Base-by-base conservation (phyloP, 1,140 invertebrate species). In the Macrobrachium rosenbergii region DNA sequence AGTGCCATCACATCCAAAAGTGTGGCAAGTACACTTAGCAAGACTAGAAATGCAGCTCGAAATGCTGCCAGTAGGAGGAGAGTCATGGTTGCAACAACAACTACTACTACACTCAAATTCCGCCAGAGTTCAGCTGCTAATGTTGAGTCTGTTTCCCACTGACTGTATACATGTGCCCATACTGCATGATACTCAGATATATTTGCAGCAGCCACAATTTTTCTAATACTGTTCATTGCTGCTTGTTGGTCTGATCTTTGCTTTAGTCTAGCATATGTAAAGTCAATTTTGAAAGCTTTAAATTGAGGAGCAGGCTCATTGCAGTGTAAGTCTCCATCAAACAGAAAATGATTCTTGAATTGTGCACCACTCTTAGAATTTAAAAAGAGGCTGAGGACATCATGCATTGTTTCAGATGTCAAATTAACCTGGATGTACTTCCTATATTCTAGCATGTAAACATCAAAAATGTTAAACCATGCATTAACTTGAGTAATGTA, bases 71-170 rank as follows among this genome's bases (percentile, higher is more conserved):
- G 96, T n/a, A 98, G 92, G 2, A 97, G 90, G 0, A 95, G 91
- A 16, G 96, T 96, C 69, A 96, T 96, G 17, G 94, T 90, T 93
- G 97, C 96, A 5, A 98, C 96, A 91, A 96, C 96, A 11, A 95
- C 89, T 73, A 97, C 92, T 0, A 96, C 96, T 77, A 97, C 91
- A 45, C 94, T 93, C 72, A 97, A 92, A 92, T 97, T 98, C 83
- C 96, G 93, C 79, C 95, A 94, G 5, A 97, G 94, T 92, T 96
- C 95, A 62, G 93, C 92, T 2, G 94, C 94, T 60, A 96, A 96
- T 17, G 93, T 90, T 91, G 96, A 95, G 91, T 96, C 95, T 0
- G 95, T 96, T 16, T 95, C 94, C 96, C 96, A 96, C 77, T 94
- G 93, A 7, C 93, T 94, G 90, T 96, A 96, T 62, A 94, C 93